phyloP scores from a whole-genome alignment of 2,113 vertebrate species.

The Oryzias melastigma region DNA sequence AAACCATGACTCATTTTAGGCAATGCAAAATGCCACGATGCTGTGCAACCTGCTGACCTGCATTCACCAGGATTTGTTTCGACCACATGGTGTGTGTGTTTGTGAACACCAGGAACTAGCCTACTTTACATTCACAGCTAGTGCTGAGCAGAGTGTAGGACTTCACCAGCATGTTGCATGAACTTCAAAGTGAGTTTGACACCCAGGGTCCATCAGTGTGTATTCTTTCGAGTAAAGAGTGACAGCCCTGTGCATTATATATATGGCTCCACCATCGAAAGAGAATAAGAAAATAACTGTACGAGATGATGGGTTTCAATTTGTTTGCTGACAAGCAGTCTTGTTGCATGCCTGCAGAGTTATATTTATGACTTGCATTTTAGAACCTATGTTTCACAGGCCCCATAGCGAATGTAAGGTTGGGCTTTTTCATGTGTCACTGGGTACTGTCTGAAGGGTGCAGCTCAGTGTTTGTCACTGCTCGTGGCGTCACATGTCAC shows the following conservation, averaged over 20 bases:
- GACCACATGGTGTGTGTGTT: conserved; percentile 9
- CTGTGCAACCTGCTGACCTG: conserved; percentile 29
- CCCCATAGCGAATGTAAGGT: neutral
- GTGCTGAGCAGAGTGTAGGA: conserved; percentile 25
- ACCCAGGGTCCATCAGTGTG: conserved; percentile 31
- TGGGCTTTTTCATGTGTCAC: conserved; percentile 1
- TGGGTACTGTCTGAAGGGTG: conserved; percentile 2
- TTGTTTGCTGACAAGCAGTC: conserved; percentile 24
- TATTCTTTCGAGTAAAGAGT: conserved; percentile 22
- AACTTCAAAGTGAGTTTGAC: conserved; percentile 47
- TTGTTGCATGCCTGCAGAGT: conserved; percentile 13
- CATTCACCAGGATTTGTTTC: conserved; percentile 13
- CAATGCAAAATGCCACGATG: neutral
- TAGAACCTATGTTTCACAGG: neutral
- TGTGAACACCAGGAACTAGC: conserved; percentile 9
- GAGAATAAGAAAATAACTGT: conserved; percentile 26
- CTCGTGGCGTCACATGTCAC: conserved; percentile 14
- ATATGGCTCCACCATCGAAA: conserved; percentile 12
- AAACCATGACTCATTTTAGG: conserved; percentile 16
- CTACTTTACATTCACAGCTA: conserved; percentile 43
- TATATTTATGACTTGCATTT: conserved; percentile 12
- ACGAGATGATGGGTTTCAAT: conserved; percentile 35
- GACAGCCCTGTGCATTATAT: conserved; percentile 41
- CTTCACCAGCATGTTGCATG: conserved; percentile 26
- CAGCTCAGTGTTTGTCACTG: conserved; percentile 2